Percentiles rank a stretch among this genome's conserved stretches.
phyloP scores from a whole-genome alignment of 2,888 invertebrate species.

The Drosophila limbata region DNA sequence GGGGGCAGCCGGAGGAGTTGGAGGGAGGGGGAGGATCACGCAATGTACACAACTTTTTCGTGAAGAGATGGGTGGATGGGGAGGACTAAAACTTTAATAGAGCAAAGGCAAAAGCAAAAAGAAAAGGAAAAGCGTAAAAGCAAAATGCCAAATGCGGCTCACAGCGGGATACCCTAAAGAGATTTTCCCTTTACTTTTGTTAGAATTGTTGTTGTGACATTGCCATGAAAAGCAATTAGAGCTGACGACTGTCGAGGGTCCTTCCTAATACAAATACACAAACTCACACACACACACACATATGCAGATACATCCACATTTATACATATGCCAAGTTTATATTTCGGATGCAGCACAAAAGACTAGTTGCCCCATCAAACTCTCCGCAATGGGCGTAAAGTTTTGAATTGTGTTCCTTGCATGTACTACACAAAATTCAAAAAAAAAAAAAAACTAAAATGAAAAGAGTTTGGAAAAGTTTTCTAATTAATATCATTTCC shows the following conservation, averaged over 20 bases:
- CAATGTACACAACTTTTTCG: conserved; percentile 39
- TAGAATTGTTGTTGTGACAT: conserved; percentile 51
- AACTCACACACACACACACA: not conserved
- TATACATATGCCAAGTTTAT: not conserved
- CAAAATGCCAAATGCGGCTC: conserved; percentile 40
- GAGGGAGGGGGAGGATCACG: not conserved
- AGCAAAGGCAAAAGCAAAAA: conserved; percentile 46
- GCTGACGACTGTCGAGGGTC: conserved; percentile 37
- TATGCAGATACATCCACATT: no score
- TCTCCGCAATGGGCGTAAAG: conserved; percentile 22
- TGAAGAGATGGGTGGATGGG: not conserved
- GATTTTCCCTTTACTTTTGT: conserved; percentile 41
- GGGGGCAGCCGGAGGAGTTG: not conserved
- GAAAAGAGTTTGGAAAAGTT: conserved; percentile 40
- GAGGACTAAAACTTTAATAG: conserved; percentile 56
- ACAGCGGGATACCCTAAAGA: conserved; percentile 40
- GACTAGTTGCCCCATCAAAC: conserved; percentile 21
- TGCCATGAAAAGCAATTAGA: conserved; percentile 67
- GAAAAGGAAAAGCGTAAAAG: conserved; percentile 19
- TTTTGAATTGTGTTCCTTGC: conserved; percentile 23
- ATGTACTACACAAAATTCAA: not conserved
- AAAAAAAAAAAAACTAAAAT: not conserved
- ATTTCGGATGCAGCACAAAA: conserved; percentile 2
- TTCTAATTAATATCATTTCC: conserved; percentile 60
- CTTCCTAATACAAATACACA: conserved; percentile 14